A percentile compares a stretch with the other conserved stretches of the same genome.
Conservation (phyloP, 2,888 invertebrate species). For the Periphyllus acericola region DNA sequence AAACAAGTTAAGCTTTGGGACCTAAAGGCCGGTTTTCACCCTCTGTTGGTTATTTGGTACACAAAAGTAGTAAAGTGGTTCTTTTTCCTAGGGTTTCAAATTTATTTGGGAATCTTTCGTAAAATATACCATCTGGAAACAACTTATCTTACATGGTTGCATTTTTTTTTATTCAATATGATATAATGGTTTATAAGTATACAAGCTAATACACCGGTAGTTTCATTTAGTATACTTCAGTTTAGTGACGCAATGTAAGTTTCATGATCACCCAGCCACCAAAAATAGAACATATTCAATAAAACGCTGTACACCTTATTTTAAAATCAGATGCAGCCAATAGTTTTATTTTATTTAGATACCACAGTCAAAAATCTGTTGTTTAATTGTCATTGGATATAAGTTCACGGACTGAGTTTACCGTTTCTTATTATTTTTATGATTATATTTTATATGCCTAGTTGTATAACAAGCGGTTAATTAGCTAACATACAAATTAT, state of each 20-base stretch:
- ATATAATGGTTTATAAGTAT: slow-evolving; percentile 12
- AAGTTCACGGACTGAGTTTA: too few species aligned
- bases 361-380: too few species aligned
- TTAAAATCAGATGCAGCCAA: too few species aligned
- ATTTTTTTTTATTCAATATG: background rate
- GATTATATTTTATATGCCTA: too few species aligned
- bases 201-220: background rate
- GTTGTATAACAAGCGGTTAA: too few species aligned
- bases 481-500: too few species aligned
- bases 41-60: background rate
- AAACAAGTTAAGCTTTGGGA: background rate
- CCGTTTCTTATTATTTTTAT: too few species aligned
- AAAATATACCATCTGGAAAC: slow-evolving; percentile 26
- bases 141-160: slow-evolving; percentile 11
- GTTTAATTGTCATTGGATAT: too few species aligned
- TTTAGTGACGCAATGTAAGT: background rate
- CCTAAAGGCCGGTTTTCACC: slow-evolving; percentile 1
- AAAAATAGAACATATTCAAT: background rate
- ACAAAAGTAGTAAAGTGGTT: slow-evolving; percentile 5
- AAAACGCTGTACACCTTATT: background rate
- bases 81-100: slow-evolving; percentile 2
- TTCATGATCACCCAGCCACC: background rate
- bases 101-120: slow-evolving; percentile 41
- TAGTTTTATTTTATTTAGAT: too few species aligned
- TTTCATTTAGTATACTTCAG: slow-evolving; percentile 17